Evolutionary conservation across 2,888 invertebrate species (phyloP), one percentile per base, ranked within the genome.

Genomic region (Adela reaumurella): DNA sequence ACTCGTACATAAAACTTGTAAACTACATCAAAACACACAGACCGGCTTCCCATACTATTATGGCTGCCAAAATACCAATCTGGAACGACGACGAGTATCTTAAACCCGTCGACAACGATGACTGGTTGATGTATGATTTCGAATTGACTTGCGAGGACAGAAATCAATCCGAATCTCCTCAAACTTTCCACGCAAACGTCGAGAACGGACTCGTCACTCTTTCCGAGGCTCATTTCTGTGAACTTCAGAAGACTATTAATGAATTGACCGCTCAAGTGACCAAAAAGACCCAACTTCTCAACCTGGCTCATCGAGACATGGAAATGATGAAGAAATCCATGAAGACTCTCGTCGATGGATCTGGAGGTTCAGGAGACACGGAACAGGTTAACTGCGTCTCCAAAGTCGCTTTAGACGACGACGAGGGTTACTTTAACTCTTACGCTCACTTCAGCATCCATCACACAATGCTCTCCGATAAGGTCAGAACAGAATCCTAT

Each of bases 391-490:
- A 76, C 53, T 70, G 73, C 60, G 72, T 72, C 1, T 67, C 68
- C 8, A 70, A 80, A 57, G 70, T 84, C 45, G 81, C 82, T 46
- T 61, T 83, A 46, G 82, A 83, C 58, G 83, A 84, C 57, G 94
- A 94, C 63, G 87, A 85, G 58, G 85, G 86, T 45, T 92, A 92
- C 67, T 92, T 92, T 55, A 87, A 82, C 60, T 89, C 92, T 2
- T 96, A 96, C 62, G 87, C 92, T 47, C 94, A 95, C 71, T 94
- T 91, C 70, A 87, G 89, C 18, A 96, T 96, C 60, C 97, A 97
- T 70, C 88, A 92, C 63, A 94, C 94, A 62, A 97, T 97, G 97
- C 80, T 97, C 35, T 89, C 89, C 82, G 95, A 95, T 64, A 84
- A 83, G 66, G 85, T 92, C 3, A 80, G 97, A 48, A 97, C 97